These are phyloP conservation scores for Protonibea diacanthus DNA, from an alignment of 2,797 vertebrate species.

Conservation along the genomic window DNA sequence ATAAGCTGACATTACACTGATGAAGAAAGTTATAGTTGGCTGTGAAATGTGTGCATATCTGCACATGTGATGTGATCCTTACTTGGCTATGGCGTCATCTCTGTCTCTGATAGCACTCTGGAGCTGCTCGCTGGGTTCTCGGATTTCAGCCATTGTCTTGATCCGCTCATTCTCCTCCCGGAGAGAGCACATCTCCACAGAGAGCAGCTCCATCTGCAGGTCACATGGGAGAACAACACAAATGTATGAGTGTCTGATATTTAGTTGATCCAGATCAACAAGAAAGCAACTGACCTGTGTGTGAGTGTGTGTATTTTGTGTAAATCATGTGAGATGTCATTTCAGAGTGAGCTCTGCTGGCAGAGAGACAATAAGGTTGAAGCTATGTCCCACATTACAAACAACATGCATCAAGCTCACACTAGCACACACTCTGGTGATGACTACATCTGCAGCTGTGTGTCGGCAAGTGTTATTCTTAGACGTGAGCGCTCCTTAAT, in stretches of 20 bases:
- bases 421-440: not conserved
- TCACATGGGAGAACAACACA: constrained; percentile 1
- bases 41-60: not conserved
- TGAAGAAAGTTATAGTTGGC: not conserved
- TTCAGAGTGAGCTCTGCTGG: not conserved
- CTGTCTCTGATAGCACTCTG: constrained; percentile 95
- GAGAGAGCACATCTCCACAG: constrained; percentile 92
- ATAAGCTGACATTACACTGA: not conserved
- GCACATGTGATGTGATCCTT: constrained; percentile 40
- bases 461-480: constrained; percentile 3
- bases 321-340: constrained; percentile 20
- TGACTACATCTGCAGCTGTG: constrained; percentile 10
- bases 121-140: constrained; percentile 91
- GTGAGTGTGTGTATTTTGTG: constrained; percentile 16
- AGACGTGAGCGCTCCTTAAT: constrained; percentile 1
- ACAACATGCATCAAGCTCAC: constrained; percentile 12
- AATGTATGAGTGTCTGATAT: not conserved
- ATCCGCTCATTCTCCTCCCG: constrained; percentile 91
- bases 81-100: constrained; percentile 98
- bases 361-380: constrained; percentile 12
- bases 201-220: constrained; percentile 92
- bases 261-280: constrained; percentile 21
- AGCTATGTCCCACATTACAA: constrained; percentile 22
- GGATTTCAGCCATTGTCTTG: constrained; percentile 88
- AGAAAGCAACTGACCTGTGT: not conserved